Percentiles rank a stretch among this genome's conserved stretches.
Conservation (phyloP, 2,797 vertebrate genomes). For the Tragelaphus oryx region DNA sequence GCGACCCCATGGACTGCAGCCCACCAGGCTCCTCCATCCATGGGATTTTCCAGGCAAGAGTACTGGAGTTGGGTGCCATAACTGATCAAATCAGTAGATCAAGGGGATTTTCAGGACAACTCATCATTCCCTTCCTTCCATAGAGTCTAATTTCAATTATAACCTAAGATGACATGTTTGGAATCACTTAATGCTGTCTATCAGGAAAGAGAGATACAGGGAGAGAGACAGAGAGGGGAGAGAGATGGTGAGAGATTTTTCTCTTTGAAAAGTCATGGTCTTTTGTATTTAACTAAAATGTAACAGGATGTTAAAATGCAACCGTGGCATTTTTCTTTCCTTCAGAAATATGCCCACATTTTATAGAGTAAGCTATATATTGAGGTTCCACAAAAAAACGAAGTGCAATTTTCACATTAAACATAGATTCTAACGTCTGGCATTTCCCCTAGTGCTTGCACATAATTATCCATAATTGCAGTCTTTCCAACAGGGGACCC, state of each 20-base stretch:
- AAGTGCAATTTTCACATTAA: constrained; percentile 59
- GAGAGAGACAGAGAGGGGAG: neutral
- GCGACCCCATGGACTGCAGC: too few species aligned
- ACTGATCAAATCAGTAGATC: neutral
- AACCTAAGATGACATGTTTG: constrained; percentile 26
- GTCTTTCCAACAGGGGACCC: neutral
- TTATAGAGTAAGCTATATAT: constrained; percentile 36
- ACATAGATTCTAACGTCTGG: constrained; percentile 14
- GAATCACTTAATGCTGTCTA: neutral
- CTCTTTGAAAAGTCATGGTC: constrained; percentile 17
- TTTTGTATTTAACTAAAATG: constrained; percentile 40
- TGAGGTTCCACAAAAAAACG: neutral
- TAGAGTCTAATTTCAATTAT: constrained; percentile 23
- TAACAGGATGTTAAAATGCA: constrained; percentile 39
- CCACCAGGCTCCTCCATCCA: too few species aligned
- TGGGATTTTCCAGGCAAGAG: too few species aligned
- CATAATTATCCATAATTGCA: constrained; percentile 22
- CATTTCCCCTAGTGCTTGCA: constrained; percentile 3
- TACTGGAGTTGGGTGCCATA: neutral
- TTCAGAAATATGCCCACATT: constrained; percentile 10
- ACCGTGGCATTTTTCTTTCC: constrained; percentile 19
- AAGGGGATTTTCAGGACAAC: constrained; percentile 5
- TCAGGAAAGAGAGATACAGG: neutral
- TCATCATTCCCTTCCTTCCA: neutral
- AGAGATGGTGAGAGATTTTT: neutral